Evolutionary conservation across 2,888 invertebrate genomes (phyloP).

Genomic region (Drosophila austrosaltans): DNA sequence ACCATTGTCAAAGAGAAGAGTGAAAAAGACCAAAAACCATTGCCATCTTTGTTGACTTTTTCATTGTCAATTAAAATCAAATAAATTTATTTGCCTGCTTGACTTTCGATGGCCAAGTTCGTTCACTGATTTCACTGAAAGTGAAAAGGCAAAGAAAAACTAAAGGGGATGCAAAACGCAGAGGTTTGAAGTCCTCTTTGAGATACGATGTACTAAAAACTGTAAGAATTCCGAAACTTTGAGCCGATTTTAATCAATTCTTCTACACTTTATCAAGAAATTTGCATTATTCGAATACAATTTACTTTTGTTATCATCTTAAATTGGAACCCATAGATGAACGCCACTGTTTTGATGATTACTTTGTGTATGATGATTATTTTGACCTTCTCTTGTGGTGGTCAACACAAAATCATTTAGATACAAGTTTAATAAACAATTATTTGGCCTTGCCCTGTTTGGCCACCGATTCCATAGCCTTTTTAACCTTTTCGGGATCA

Average conservation of each 20-base stretch:
- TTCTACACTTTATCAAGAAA: too few species aligned
- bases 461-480: constrained; percentile 91
- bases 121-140: constrained; percentile 36
- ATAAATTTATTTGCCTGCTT: constrained; percentile 80
- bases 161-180: background rate
- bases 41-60: constrained; percentile 66
- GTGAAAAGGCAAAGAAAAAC: background rate
- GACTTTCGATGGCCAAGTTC: constrained; percentile 58
- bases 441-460: constrained; percentile 89
- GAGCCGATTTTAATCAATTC: too few species aligned
- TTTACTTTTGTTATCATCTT: background rate
- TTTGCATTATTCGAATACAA: too few species aligned
- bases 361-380: constrained; percentile 17
- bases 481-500: constrained; percentile 90
- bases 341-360: constrained; percentile 7
- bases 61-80: constrained; percentile 81
- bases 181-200: background rate
- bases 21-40: constrained; percentile 21
- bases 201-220: too few species aligned
- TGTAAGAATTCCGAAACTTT: too few species aligned
- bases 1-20: constrained; percentile 13
- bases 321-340: background rate
- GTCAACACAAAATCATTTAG: constrained; percentile 16
- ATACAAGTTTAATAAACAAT: constrained; percentile 3
- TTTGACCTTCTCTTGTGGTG: constrained; percentile 10